These are phyloP conservation scores for Scolopax rusticola DNA, from an alignment of 2,797 vertebrate species.

Conservation along the genomic window DNA sequence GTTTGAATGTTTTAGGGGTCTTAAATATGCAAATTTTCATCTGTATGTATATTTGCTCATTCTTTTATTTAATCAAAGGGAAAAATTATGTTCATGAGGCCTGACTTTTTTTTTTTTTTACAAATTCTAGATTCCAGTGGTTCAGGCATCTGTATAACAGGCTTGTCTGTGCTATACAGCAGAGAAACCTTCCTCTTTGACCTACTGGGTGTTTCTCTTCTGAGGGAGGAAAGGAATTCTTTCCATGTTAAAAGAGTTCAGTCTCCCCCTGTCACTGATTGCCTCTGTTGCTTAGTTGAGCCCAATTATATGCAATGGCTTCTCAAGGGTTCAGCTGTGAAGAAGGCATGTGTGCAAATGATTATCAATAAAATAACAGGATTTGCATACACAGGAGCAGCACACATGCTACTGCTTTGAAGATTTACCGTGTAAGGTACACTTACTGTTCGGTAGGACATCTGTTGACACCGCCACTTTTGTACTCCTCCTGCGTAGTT, in stretches of 20 bases:
- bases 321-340: slow-evolving; percentile 27
- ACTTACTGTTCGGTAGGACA: slow-evolving; percentile 49
- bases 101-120: neutral
- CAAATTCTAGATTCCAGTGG: slow-evolving; percentile 52
- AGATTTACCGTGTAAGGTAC: slow-evolving; percentile 61
- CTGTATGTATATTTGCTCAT: neutral
- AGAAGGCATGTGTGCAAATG: slow-evolving; percentile 55
- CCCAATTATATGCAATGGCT: slow-evolving; percentile 56
- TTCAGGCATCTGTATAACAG: slow-evolving; percentile 68
- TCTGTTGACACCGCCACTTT: slow-evolving; percentile 62
- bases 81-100: slow-evolving; percentile 43
- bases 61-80: slow-evolving; percentile 62
- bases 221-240: slow-evolving; percentile 70
- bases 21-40: neutral
- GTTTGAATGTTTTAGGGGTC: slow-evolving; percentile 33
- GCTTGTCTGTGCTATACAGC: neutral
- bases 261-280: slow-evolving; percentile 64
- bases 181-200: slow-evolving; percentile 73
- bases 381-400: slow-evolving; percentile 22
- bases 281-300: slow-evolving; percentile 50
- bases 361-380: slow-evolving; percentile 65
- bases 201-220: slow-evolving; percentile 73
- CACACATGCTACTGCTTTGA: slow-evolving; percentile 24
- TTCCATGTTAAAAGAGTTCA: slow-evolving; percentile 69
- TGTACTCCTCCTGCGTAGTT: slow-evolving; percentile 46